Evolutionary conservation across 2,888 invertebrate genomes (phyloP).

Genomic region (Monopis laevigella): DNA sequence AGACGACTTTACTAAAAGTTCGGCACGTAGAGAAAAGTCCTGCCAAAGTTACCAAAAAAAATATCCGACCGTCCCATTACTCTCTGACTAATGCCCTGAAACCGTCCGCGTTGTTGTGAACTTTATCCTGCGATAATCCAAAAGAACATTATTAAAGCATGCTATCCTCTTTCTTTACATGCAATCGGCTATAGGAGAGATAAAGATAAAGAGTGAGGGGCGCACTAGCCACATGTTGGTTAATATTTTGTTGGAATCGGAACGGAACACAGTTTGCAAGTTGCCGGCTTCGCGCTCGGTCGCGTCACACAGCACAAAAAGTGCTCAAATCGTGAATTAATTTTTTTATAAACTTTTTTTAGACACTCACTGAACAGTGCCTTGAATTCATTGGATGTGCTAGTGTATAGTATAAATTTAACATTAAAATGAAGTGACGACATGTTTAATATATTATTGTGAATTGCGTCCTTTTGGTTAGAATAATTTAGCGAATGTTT

Average conservation of each 20-base stretch:
- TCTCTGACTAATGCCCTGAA: slow-evolving; percentile 50
- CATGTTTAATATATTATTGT: slow-evolving; percentile 38
- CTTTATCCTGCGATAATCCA: slow-evolving; percentile 60
- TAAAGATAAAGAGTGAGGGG: slow-evolving; percentile 57
- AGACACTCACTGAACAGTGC: slow-evolving; percentile 50
- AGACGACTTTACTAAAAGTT: slow-evolving; percentile 39
- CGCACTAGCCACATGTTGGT: slow-evolving; percentile 50
- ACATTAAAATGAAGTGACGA: slow-evolving; percentile 38
- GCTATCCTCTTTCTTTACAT: slow-evolving; percentile 38
- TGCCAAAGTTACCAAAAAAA: slow-evolving; percentile 56
- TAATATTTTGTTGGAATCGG: slow-evolving; percentile 50
- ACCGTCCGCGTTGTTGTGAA: slow-evolving; percentile 48
- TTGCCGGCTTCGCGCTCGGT: slow-evolving; percentile 60
- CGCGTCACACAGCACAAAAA: slow-evolving; percentile 45
- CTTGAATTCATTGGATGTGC: slow-evolving; percentile 58
- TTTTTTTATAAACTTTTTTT: slow-evolving; percentile 39
- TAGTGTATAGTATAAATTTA: slow-evolving; percentile 53
- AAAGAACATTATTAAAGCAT: slow-evolving; percentile 33
- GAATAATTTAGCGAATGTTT: slow-evolving; percentile 32
- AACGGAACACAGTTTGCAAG: slow-evolving; percentile 55
- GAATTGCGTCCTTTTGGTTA: slow-evolving; percentile 60
- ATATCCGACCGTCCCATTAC: slow-evolving; percentile 46
- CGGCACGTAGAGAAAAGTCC: slow-evolving; percentile 35
- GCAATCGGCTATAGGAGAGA: slow-evolving; percentile 16
- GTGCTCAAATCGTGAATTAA: slow-evolving; percentile 51